phyloP scores from a whole-genome alignment of 2,888 invertebrate genomes.

The Agrenia bidenticulata region DNA sequence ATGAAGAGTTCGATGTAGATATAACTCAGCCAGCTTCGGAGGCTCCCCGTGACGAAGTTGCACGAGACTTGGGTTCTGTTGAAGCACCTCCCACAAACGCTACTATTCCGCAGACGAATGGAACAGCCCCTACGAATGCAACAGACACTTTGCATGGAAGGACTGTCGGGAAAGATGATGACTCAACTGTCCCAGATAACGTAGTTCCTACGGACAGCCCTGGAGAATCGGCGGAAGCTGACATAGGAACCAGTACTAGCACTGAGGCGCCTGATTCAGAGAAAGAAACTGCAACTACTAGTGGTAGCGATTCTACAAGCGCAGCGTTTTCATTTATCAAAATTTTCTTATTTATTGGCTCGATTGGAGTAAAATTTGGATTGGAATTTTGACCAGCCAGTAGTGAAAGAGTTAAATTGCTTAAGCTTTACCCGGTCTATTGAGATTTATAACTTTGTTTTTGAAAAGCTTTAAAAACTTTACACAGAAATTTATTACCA shows the following conservation, averaged over 20 bases:
- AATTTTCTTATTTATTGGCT: too few relatives aligned
- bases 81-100: not conserved
- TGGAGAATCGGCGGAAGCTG: not conserved
- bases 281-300: slow-evolving; percentile 7
- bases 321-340: too few relatives aligned
- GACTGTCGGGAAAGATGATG: not conserved
- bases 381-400: too few relatives aligned
- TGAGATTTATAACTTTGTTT: too few relatives aligned
- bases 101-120: not conserved
- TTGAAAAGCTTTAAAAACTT: too few relatives aligned
- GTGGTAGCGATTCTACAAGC: too few relatives aligned
- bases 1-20: slow-evolving; percentile 27
- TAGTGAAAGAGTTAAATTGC: too few relatives aligned
- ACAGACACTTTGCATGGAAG: not conserved
- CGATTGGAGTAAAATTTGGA: too few relatives aligned
- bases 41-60: not conserved
- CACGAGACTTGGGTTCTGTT: not conserved
- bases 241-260: not conserved
- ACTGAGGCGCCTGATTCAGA: not conserved
- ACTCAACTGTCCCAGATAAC: not conserved
- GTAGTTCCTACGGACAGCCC: too few relatives aligned
- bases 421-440: too few relatives aligned
- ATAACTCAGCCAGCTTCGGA: not conserved
- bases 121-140: not conserved
- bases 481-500: too few relatives aligned